A percentile compares a stretch with the other conserved stretches of the same genome.
Evolutionary conservation across 2,113 vertebrate genomes (phyloP).

Genomic region (Pandion haliaetus): DNA sequence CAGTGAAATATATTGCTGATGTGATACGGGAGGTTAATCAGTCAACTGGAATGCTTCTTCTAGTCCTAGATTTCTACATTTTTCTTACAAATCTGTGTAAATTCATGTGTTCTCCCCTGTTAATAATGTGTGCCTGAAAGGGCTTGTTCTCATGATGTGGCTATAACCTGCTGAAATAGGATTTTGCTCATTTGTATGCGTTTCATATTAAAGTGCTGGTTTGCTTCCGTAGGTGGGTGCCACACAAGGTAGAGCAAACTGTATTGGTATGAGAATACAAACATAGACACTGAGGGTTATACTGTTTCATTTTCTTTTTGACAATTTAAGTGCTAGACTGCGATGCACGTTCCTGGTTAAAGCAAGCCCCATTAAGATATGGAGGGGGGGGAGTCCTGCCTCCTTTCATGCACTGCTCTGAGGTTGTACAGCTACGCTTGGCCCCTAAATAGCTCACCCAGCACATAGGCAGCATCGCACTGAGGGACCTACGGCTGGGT

Average conservation of each 20-base stretch:
- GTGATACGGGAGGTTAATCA: neutral
- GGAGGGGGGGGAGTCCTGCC: neutral
- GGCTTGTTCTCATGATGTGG: neutral
- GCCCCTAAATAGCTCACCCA: neutral
- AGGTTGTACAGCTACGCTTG: neutral
- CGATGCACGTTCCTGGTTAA: neutral
- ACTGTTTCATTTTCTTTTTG: neutral
- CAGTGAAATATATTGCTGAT: neutral
- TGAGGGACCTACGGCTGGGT: neutral
- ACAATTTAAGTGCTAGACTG: neutral
- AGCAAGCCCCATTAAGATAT: neutral
- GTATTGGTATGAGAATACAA: neutral
- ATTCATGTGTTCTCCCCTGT: neutral
- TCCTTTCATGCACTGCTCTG: neutral
- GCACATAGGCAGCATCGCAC: neutral
- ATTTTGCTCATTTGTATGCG: neutral
- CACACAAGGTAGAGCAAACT: neutral
- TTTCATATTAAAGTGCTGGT: neutral
- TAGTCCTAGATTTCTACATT: neutral
- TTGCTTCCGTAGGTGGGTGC: neutral
- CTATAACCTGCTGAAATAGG: neutral
- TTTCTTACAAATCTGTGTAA: neutral
- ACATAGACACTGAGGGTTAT: neutral
- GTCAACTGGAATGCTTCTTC: neutral
- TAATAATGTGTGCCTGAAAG: neutral